A percentile compares a stretch with the other conserved stretches of the same genome.
These are phyloP conservation scores for Phymorhynchus buccinoides DNA, from an alignment of 1,140 invertebrate species.

Conservation along the genomic window DNA sequence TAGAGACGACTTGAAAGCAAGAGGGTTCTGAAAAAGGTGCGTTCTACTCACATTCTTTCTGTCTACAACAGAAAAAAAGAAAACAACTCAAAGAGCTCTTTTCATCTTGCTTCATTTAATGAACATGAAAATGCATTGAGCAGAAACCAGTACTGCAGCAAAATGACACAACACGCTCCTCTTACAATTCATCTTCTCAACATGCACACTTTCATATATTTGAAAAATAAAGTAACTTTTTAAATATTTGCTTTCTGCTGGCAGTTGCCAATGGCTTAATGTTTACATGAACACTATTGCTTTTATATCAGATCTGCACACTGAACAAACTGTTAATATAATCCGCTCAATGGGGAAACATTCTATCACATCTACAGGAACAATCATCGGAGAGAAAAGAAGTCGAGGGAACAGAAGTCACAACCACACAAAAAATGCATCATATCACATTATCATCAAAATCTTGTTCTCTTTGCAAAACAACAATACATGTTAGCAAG, in stretches of 20 bases:
- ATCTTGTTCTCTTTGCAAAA: no score
- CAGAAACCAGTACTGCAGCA: constrained; percentile 9
- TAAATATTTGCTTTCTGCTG: neutral
- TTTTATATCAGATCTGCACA: neutral
- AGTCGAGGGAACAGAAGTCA: no score
- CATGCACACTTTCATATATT: neutral
- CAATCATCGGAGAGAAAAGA: no score
- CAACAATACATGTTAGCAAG: neutral
- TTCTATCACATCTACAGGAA: neutral
- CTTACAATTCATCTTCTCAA: neutral
- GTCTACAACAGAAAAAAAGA: neutral
- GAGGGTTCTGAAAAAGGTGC: neutral
- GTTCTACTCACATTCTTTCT: neutral
- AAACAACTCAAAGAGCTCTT: neutral
- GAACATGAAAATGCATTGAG: constrained; percentile 24
- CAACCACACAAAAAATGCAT: constrained; percentile 4
- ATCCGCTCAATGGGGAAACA: neutral
- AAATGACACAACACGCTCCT: neutral
- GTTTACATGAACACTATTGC: no score
- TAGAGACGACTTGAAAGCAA: no score
- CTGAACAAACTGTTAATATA: neutral
- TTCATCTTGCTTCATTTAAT: neutral
- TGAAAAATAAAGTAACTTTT: neutral
- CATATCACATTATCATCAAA: neutral
- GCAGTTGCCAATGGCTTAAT: no score